These are phyloP conservation scores for Capitulum mitella DNA, from an alignment of 2,888 invertebrate species.

Conservation along the genomic window DNA sequence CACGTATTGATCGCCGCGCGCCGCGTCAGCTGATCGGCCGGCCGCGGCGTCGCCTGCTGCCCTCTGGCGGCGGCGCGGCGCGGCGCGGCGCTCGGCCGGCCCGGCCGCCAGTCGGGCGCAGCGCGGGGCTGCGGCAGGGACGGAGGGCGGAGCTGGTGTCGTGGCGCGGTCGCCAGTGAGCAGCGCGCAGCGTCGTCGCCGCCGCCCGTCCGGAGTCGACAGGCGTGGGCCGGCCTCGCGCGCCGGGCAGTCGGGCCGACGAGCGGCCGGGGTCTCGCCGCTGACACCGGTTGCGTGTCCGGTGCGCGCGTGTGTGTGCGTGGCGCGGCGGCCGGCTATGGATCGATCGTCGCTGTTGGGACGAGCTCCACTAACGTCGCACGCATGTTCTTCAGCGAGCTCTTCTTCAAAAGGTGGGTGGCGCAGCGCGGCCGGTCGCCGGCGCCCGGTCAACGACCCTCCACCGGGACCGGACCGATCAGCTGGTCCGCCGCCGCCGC, in stretches of 20 bases:
- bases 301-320: too few species aligned
- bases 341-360: not conserved
- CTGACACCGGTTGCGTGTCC: too few species aligned
- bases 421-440: not conserved
- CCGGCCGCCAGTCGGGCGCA: too few species aligned
- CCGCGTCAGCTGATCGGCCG: not conserved
- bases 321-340: not conserved
- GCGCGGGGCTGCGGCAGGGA: too few species aligned
- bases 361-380: not conserved
- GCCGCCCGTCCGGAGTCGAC: too few species aligned
- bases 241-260: too few species aligned
- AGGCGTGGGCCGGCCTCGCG: too few species aligned
- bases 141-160: too few species aligned
- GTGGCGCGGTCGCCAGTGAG: too few species aligned
- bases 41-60: not conserved
- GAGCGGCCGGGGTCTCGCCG: too few species aligned
- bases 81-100: not conserved
- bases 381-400: constrained; percentile 22
- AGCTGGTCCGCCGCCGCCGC: too few species aligned
- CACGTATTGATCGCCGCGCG: not conserved
- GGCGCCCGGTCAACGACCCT: not conserved
- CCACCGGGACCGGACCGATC: not conserved
- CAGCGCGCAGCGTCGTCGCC: too few species aligned
- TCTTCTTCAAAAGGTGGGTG: constrained; percentile 17
- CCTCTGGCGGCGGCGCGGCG: not conserved